A percentile compares a stretch with the other conserved stretches of the same genome.
phyloP scores from a whole-genome alignment of 2,888 invertebrate species.

The Pachycephus smyrnensis region DNA sequence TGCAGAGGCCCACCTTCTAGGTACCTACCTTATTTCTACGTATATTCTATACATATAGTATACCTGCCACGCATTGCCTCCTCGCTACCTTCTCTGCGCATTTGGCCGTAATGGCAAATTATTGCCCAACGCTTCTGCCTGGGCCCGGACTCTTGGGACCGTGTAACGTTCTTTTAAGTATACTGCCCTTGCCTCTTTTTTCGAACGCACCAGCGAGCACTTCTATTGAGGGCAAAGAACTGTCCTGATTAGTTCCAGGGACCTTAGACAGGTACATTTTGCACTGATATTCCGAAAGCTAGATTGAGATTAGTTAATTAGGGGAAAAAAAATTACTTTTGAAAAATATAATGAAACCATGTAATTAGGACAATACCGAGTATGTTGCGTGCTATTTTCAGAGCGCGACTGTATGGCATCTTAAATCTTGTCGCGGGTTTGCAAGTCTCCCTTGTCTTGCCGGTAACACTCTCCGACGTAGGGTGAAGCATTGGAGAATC shows the following conservation, averaged over 20 bases:
- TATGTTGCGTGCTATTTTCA: background rate
- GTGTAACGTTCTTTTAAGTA: background rate
- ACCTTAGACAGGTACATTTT: background rate
- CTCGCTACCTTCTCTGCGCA: conserved; percentile 8
- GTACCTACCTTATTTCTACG: background rate
- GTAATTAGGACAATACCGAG: background rate
- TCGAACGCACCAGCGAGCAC: background rate
- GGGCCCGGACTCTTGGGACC: background rate
- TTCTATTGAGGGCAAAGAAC: background rate
- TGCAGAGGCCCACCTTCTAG: conserved; percentile 40
- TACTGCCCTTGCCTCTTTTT: background rate
- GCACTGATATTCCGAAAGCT: background rate
- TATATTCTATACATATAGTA: background rate
- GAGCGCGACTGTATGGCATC: background rate
- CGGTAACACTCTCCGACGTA: background rate
- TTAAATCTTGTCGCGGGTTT: background rate
- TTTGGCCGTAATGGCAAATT: conserved; percentile 47
- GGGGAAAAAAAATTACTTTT: background rate
- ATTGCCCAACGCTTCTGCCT: conserved; percentile 30
- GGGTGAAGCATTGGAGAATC: background rate
- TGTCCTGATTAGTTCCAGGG: background rate
- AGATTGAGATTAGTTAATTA: background rate
- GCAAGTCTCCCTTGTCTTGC: background rate
- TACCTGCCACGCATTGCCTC: background rate
- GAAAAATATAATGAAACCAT: background rate